Base-by-base conservation (phyloP, 2,113 vertebrate genomes). In the Tylochromis polylepis region DNA sequence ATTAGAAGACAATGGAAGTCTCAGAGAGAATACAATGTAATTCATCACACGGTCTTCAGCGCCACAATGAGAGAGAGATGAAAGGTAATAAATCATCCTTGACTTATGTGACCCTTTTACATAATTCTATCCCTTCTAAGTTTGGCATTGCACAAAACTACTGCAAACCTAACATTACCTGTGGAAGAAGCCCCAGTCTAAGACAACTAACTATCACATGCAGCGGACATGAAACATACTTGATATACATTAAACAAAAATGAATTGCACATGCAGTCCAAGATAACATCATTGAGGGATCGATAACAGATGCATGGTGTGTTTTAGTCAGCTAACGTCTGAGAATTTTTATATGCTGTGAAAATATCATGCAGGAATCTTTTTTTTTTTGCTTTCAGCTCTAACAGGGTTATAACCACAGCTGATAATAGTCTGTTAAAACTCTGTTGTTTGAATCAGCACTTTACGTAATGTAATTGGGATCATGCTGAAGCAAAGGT, bases 381-480 rank as follows among this genome's bases (percentile, higher is more conserved):
- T 1, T 56, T 34, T 75, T 10, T n/a, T 34, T 75, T 10, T n/a
- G 38, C 31, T 53, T 49, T 3, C 1, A 1, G 46, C 59, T 80
- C 84, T 43, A 16, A 34, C 36, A 1, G 59, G 60, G 31, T 85
- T 88, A 77, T 87, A 46, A 86, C 46, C 38, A 36, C 41, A 18
- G 24, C 34, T 87, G 57, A 88, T 91, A 88, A 84, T 81, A 84
- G 62, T 85, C 24, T 92, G 60, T 90, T 91, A 89, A 92, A 93
- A 85, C 83, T 88, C 55, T 53, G 84, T 81, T 86, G 88, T 91
- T 88, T 87, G 87, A 92, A 88, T 94, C 94, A 95, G 93, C 84
- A 81, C 65, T 92, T 93, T 92, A 85, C 67, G 70, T 95, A 95
- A 94, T 95, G 95, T 95, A 95, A 95, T 93, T 95, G 92, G 91